These are phyloP conservation scores for Heterohyrax brucei DNA, from an alignment of 2,797 vertebrate genomes.

Conservation along the genomic window DNA sequence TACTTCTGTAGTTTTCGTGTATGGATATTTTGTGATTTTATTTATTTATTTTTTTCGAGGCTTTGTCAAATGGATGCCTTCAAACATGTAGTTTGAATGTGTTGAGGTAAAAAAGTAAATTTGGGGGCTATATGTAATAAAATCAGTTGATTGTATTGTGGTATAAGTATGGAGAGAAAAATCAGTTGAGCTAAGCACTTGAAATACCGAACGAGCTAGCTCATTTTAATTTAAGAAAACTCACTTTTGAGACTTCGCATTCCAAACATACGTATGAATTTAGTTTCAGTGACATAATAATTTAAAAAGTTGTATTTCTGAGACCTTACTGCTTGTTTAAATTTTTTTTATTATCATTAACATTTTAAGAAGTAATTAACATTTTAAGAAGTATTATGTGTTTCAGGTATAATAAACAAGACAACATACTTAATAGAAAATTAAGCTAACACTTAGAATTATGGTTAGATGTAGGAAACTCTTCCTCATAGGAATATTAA, in stretches of 20 bases:
- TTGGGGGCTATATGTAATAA: not conserved
- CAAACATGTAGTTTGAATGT: constrained; percentile 15
- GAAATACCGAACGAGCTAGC: constrained; percentile 33
- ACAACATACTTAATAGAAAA: not conserved
- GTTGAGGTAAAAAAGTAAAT: constrained; percentile 62
- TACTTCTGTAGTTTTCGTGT: constrained; percentile 30
- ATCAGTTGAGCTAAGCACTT: not conserved
- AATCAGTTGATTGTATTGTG: constrained; percentile 15
- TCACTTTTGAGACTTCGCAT: not conserved
- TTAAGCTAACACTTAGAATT: constrained; percentile 43
- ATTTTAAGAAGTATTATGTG: constrained; percentile 26
- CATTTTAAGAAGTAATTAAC: not conserved
- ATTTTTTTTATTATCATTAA: constrained; percentile 2
- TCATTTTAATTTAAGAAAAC: constrained; percentile 73
- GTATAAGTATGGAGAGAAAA: not conserved
- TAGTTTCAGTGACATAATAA: constrained; percentile 7
- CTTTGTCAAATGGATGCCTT: not conserved
- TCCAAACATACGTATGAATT: constrained; percentile 40
- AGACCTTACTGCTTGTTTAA: constrained; percentile 27
- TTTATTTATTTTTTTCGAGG: constrained; percentile 61
- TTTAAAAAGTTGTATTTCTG: constrained; percentile 65
- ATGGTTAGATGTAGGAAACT: constrained; percentile 44
- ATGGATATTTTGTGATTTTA: not conserved
- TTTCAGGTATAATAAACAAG: constrained; percentile 55
- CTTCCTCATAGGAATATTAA: not conserved